Base-by-base conservation (phyloP, 2,113 vertebrate genomes). In the Jacana jacana region DNA sequence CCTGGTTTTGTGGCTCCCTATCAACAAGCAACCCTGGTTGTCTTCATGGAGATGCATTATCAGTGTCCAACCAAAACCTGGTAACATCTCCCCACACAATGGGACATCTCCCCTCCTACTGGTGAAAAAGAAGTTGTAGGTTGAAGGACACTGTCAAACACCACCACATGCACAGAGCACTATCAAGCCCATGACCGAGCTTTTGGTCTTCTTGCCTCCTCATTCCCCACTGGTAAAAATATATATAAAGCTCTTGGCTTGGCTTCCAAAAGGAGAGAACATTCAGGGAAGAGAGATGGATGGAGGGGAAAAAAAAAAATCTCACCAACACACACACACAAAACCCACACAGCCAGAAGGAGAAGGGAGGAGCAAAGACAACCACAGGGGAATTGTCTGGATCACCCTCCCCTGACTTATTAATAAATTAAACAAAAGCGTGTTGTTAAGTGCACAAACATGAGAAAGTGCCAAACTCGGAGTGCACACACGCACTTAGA, bases 11-110 rank as follows among this genome's bases (percentile, higher is more conserved):
- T 1, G 17, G n/a, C 18, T 55, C 13, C 10, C 14, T 24, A 65
- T 18, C 35, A 66, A 42, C 12, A 55, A 33, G 7, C 37, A 66
- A 40, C 13, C 4, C 30, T 28, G 44, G 30, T 11, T 60, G n/a
- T 31, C 44, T 35, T 57, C 37, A 33, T 1, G 20, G 30, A 66
- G 66, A 60, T 4, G 10, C 6, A 14, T 68, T 46, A 40, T 13
- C 44, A 8, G 28, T 22, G 68, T 52, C 52, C 30, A 14, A 40
- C 44, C 30, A 19, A 52, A 35, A 25, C 23, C 28, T 40, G 24
- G 3, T 28, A 61, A 35, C 1, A 2, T 25, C 39, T 40, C 3
- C 24, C 46, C n/a, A 23, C 37, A 17, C 4, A 33, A 30, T 0
- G 6, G 33, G 37, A 37, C 49, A 37, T 9, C 27, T 49, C 42